Base-by-base conservation (phyloP, 1,140 invertebrate genomes). In the Monochamus saltuarius region DNA sequence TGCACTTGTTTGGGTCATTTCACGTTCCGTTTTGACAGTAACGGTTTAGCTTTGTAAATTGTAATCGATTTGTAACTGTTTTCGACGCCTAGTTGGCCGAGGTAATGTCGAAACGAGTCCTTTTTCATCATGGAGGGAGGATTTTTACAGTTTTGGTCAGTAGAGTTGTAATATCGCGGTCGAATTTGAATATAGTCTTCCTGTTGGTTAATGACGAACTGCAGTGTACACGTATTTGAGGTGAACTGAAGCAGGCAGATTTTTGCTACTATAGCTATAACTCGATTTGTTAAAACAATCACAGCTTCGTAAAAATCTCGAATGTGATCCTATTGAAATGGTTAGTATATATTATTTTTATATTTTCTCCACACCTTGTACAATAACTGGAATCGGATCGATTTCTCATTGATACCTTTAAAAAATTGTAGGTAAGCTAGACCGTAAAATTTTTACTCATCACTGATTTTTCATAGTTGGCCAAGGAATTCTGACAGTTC, bases 261-360 rank as follows among this genome's bases (percentile, higher is more conserved):
- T 45, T 56, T 56, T 57, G 56, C 56, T 57, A 57, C 56, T 57
- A 57, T 57, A 34, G 36, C 46, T 57, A 40, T 47, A 35, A 43
- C 43, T 56, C 53, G 40, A 13, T 10, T 56, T 13, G 13, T 29
- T 55, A 37, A 6, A 29, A 29, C 22, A 29, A 29, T 29, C 52
- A 54, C 51, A 35, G 13, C 14, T 17, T 50, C 37, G 43, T 59
- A 47, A 59, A 47, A 59, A 59, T 50, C 11, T 49, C 45, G 53
- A 45, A 50, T 47, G 53, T 53, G 52, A 52, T 59, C 50, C 40
- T 52, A 52, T 52, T 38, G 53, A 59, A 59, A 47, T 59, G 57
- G 57, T 59, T 59, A 59, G 57, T 59, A 59, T 57, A 14, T 58
- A 17, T 56, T 50, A 50, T n/a, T 35, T 35, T 34, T 50, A 9